Conservation (phyloP, 2,797 vertebrate genomes). For the Myiotriccus ornatus region DNA sequence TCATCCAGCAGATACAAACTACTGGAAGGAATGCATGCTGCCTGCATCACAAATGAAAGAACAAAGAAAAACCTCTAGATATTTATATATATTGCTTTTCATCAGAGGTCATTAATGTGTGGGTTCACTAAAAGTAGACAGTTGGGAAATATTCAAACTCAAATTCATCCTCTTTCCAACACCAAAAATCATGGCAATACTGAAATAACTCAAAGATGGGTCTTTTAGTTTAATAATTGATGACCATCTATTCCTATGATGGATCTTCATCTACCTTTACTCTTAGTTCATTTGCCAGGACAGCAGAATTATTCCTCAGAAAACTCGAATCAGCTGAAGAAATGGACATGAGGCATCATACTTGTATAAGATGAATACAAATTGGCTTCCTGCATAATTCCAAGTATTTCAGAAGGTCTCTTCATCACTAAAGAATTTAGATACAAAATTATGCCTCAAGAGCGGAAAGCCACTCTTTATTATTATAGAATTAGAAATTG, state of each 20-base stretch:
- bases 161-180: background rate
- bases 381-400: background rate
- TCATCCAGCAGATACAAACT: accelerated
- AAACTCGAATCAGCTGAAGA: background rate
- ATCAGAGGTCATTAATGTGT: background rate
- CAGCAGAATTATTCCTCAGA: background rate
- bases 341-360: background rate
- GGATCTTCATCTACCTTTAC: background rate
- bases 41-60: background rate
- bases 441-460: background rate
- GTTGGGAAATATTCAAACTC: background rate
- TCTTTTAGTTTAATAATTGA: background rate
- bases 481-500: background rate
- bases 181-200: background rate
- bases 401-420: background rate
- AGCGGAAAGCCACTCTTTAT: background rate
- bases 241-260: accelerated
- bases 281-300: background rate
- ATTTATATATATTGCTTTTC: background rate
- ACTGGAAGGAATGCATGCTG: background rate
- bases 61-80: background rate
- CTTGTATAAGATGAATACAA: background rate
- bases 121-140: background rate
- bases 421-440: background rate
- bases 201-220: background rate